Evolutionary conservation across 1,140 invertebrate species (phyloP), one percentile per base, ranked within the genome.

Genomic region (Ceratosolen solmsi): DNA sequence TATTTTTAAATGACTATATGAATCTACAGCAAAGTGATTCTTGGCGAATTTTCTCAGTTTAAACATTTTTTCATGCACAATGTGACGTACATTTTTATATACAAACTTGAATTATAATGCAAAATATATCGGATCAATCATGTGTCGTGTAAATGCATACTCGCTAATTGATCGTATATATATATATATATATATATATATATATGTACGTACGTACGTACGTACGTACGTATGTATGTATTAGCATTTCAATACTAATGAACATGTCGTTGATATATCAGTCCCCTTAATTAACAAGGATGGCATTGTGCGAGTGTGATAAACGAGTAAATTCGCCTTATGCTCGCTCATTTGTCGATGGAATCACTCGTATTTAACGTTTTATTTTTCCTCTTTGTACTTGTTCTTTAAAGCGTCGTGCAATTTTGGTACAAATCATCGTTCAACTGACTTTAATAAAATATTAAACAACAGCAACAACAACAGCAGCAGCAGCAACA

Each of bases 351-450:
- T 30, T 79, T 38, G 36, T 73, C 25, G 38, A 49, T 54, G 17
- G 36, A 72, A 46, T 80, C 49, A 54, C 51, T 56, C 33, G 25
- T 60, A 46, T 60, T 54, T 38, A 79, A 71, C 13, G 63, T 73
- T 80, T 15, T 79, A n/a, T 79, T 60, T 79, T 71, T 60, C 56
- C 65, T 49, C 41, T 72, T 63, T 73, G 54, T 72, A 80, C 17
- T 73, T 80, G 33, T 74, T 74, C 13, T 63, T 51, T 38, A 38
- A 73, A 80, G 79, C 72, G 72, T 75, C 72, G 79, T 81, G 71
- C 72, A 75, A 81, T 75, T 81, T 75, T 63, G 72, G 73, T 81
- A 60, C 71, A 81, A 73, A 74, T 80, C 71, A 75, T 74, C 58
- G 54, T 80, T 30, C 58, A 80, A 33, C 33, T 56, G 25, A 79